A percentile compares a stretch with the other conserved stretches of the same genome.
These are phyloP conservation scores for Helicolenus hilgendorfi DNA, from an alignment of 2,797 vertebrate genomes.

Conservation along the genomic window DNA sequence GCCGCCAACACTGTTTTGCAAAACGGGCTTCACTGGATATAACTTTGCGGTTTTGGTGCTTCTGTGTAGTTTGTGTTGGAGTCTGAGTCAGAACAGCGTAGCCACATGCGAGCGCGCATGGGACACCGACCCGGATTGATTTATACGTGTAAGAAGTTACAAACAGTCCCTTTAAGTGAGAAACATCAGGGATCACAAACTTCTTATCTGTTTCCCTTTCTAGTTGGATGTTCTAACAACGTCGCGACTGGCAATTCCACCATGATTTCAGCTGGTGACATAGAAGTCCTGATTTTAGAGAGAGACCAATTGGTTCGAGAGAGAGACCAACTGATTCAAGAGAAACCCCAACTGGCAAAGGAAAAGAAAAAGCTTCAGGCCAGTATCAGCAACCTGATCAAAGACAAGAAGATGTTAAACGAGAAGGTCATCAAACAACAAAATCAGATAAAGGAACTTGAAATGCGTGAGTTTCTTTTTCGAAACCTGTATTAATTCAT, in stretches of 20 bases:
- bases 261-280: not conserved
- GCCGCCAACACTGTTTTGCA: no score
- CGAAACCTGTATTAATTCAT: not conserved
- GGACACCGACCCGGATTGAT: no score
- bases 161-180: no score
- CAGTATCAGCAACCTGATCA: fast-evolving
- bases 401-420: not conserved
- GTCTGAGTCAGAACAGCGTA: no score
- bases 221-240: not conserved
- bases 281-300: not conserved
- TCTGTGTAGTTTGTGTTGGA: no score
- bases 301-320: not conserved
- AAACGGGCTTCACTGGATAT: no score
- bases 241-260: not conserved
- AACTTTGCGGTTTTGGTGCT: no score
- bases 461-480: not conserved
- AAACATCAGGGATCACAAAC: not conserved
- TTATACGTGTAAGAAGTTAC: no score
- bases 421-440: fast-evolving
- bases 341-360: not conserved
- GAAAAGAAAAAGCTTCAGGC: not conserved
- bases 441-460: not conserved
- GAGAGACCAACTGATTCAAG: not conserved
- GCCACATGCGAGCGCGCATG: no score
- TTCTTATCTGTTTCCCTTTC: not conserved